Base-by-base conservation (phyloP, 2,113 vertebrate genomes). In the Sinocyclocheilus anshuiensis region DNA sequence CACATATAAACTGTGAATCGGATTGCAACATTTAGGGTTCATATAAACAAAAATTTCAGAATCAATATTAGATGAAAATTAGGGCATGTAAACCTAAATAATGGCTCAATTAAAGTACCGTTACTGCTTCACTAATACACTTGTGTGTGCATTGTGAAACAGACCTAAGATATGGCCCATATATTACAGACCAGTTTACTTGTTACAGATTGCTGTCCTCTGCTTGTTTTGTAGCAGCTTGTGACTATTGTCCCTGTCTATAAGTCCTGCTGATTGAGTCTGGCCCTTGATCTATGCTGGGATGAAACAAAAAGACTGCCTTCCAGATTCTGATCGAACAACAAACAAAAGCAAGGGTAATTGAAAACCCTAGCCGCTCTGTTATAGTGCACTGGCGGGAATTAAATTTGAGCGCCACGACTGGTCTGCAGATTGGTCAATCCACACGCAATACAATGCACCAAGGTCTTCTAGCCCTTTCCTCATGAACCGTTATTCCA, bases 271-370 rank as follows among this genome's bases (percentile, higher is more conserved):
- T 85, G 86, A 87, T 87, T 77, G 85, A 81, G 72, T 83, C 85
- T 74, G 74, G 81, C 57, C 65, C 57, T 88, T 87, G 24, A 75
- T 84, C 81, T 81, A 50, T 75, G 77, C 24, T 39, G 67, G 75
- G 83, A 88, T 87, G 83, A 88, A 78, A 89, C 86, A 89, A 74
- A 83, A 87, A 79, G 67, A 84, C 57, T 86, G 45, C 69, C 33
- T 29, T 61, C 42, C 71, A 81, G 77, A 88, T 59, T 59, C 69
- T 81, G 77, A 69, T 63, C 82, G 83, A 86, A 84, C 53, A 80
- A 74, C 69, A 87, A 88, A 87, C 77, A 84, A 86, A 29, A 59
- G 82, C 48, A 26, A 36, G 76, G 77, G 77, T 89, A 84, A 89
- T 71, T 84, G 78, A 80, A 88, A 90, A 85, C 75, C 75, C 15